Base-by-base conservation (phyloP, 92 coral and sea anemone species). In the Pocillopora grandis region DNA sequence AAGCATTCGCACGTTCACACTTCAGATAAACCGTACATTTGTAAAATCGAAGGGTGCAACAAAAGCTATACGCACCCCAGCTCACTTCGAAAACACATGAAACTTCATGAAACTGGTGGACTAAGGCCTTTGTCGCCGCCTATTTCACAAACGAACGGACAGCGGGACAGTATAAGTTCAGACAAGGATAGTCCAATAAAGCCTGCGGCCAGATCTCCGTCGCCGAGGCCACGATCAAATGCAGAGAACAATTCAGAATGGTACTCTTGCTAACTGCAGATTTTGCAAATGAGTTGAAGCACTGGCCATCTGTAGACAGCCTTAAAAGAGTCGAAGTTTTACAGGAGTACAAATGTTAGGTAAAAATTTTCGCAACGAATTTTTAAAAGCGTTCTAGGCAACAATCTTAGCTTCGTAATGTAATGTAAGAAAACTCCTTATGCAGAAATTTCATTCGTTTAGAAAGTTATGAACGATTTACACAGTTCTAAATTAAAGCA, bases 1-100 rank as follows among this genome's bases (percentile, higher is more conserved):
- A 96, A 96, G 87, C 99, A 96, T 66, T 96, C 99, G 52, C 99
- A 97, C 77, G 99, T 97, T 62, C 99, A 97, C 69, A 97, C 99
- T 19, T 97, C 99, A 62, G 99, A 97, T 79, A 97, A 97, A 81
- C 99, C 99, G 36, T 97, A 97, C 87, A 94, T 94, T 85, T 97
- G 99, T 84, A 92, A 91, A 87, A 91, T 97, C 9, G 99, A 97
- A 18, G 98, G 99, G 56, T 97, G 99, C 80, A 94, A 97, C 78
- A 97, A 97, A 89, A 97, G 99, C 85, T 97, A 97, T 65, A 97
- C 99, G 37, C 99, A 97, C 79, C 99, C 99, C n/a, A 94, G 98
- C 67, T 97, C 99, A 31, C 87, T 97, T 66, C 79, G 98, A 87
- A 97, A 96, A 88, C 99, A 96, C 80, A 96, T 96, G 99, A 96